These are phyloP conservation scores for Meles meles DNA, from an alignment of 2,113 vertebrate genomes.

Conservation along the genomic window DNA sequence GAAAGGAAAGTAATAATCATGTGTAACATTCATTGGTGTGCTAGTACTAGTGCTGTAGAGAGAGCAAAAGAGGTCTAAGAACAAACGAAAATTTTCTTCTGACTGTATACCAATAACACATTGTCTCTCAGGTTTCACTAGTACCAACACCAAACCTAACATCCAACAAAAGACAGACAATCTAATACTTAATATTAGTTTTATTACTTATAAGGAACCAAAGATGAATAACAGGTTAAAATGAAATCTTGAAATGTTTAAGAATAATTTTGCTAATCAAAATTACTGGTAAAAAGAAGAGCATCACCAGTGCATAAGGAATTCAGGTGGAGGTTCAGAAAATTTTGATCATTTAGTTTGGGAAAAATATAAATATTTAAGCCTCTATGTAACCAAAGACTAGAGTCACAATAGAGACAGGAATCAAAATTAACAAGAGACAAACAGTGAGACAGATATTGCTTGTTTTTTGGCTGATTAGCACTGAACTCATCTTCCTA, in stretches of 20 bases:
- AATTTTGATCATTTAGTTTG: background rate
- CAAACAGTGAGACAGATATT: background rate
- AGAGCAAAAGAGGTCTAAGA: background rate
- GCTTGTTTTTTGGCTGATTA: background rate
- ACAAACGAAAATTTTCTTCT: background rate
- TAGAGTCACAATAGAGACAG: background rate
- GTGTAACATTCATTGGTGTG: background rate
- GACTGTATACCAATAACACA: background rate
- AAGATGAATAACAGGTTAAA: background rate
- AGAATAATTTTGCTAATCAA: background rate
- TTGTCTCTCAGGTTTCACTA: background rate
- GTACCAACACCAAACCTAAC: background rate
- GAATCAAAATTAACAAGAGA: background rate
- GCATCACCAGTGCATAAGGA: background rate
- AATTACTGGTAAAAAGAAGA: background rate
- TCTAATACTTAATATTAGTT: background rate
- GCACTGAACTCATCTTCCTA: background rate
- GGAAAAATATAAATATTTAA: background rate
- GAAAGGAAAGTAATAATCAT: background rate
- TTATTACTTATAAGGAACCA: background rate
- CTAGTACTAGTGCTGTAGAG: background rate
- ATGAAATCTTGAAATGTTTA: background rate
- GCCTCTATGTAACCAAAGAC: background rate
- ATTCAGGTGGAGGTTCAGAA: background rate
- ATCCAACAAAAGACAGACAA: background rate